A percentile compares a stretch with the other conserved stretches of the same genome.
These are phyloP conservation scores for Rhopalosiphum nymphaeae DNA, from an alignment of 2,888 invertebrate genomes.

Conservation along the genomic window DNA sequence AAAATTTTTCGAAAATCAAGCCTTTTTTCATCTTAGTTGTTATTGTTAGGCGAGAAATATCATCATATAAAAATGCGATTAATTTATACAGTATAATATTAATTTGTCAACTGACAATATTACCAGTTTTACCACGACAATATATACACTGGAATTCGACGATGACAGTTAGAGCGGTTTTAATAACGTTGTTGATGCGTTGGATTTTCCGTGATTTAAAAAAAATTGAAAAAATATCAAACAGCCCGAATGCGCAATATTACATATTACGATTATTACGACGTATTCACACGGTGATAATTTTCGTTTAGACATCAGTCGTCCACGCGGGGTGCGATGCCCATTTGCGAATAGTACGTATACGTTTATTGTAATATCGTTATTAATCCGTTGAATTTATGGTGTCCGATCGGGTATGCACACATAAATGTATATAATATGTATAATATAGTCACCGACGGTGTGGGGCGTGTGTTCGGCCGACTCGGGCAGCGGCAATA, in stretches of 20 bases:
- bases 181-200: not conserved
- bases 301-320: not conserved
- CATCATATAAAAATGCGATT: too few species aligned
- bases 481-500: not conserved
- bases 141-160: not conserved
- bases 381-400: slow-evolving; percentile 42
- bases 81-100: not conserved
- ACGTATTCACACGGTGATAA: not conserved
- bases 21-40: not conserved
- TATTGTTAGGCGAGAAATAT: not conserved
- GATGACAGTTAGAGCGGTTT: not conserved
- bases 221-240: not conserved
- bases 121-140: not conserved
- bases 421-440: not conserved
- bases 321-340: not conserved
- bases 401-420: not conserved
- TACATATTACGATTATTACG: not conserved
- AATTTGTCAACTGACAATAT: not conserved
- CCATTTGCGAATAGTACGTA: not conserved
- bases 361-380: slow-evolving; percentile 14
- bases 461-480: slow-evolving; percentile 6
- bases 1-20: not conserved
- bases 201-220: not conserved
- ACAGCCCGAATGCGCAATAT: not conserved
- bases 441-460: not conserved